phyloP scores from a whole-genome alignment of 2,113 vertebrate genomes.

The Chionodraco myersi region DNA sequence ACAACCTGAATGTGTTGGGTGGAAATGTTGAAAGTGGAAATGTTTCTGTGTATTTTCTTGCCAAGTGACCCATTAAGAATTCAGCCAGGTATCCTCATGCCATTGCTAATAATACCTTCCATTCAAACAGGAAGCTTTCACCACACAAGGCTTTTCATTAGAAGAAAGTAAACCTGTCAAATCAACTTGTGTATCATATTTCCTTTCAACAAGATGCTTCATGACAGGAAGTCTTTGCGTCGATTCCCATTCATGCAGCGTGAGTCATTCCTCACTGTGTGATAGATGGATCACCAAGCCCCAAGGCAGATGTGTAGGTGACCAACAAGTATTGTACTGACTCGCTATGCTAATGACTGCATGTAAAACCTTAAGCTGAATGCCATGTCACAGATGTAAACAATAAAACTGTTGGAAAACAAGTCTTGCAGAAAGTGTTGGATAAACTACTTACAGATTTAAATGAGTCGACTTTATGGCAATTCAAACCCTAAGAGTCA shows the following conservation, averaged over 20 bases:
- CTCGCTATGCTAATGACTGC: neutral
- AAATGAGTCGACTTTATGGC: conserved; percentile 8
- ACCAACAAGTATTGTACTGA: neutral
- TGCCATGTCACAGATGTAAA: conserved; percentile 24
- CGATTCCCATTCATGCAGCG: conserved; percentile 14
- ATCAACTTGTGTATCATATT: conserved; percentile 60
- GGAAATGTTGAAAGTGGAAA: conserved; percentile 43
- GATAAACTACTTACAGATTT: conserved; percentile 25
- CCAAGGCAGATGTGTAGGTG: neutral
- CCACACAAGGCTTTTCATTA: conserved; percentile 43
- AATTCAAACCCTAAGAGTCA: conserved; percentile 6
- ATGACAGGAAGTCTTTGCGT: conserved; percentile 56
- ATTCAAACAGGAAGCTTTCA: conserved; percentile 68
- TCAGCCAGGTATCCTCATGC: conserved; percentile 41
- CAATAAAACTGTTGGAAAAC: neutral
- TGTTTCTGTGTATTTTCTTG: conserved; percentile 33
- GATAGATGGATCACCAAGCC: conserved; percentile 6
- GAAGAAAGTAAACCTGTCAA: conserved; percentile 43
- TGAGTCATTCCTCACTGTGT: conserved; percentile 32
- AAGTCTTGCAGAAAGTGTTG: neutral
- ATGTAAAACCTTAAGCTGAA: neutral
- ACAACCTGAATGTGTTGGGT: conserved; percentile 26
- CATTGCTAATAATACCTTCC: conserved; percentile 36
- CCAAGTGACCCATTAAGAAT: conserved; percentile 50
- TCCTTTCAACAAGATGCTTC: conserved; percentile 42